Conservation (phyloP, 2,797 vertebrate genomes). For the Falco rusticolus region DNA sequence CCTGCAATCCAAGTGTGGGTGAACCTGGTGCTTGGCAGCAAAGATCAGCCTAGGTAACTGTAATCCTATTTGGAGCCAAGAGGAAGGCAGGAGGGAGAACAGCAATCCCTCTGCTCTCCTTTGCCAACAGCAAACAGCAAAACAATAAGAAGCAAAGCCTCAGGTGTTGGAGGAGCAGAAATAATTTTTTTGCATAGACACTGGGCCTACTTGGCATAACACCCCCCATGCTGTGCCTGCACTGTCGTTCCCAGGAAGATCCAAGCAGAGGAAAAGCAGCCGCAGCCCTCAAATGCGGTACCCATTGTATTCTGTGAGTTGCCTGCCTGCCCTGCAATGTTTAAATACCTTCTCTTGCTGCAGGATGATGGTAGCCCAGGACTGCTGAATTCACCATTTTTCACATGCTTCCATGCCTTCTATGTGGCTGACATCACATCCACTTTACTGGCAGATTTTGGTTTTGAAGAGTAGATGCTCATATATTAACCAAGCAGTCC, state of each 20-base stretch:
- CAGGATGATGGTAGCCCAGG: not conserved
- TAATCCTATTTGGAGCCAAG: not conserved
- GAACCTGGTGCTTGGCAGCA: not conserved
- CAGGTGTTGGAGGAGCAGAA: not conserved
- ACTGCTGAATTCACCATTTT: not conserved
- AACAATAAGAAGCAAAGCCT: not conserved
- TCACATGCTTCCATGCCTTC: rapidly evolving
- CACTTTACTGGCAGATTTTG: not conserved
- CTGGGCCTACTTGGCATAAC: not conserved
- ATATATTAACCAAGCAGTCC: not conserved
- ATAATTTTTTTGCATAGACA: not conserved
- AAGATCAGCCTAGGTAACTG: not conserved
- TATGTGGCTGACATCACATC: rapidly evolving
- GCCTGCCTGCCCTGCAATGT: not conserved
- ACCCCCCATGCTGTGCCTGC: not conserved
- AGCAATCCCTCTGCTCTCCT: not conserved
- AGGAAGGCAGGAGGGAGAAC: not conserved
- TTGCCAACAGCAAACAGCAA: not conserved
- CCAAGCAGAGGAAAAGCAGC: not conserved
- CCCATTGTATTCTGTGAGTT: not conserved
- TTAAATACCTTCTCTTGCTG: not conserved
- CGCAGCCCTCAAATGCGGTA: not conserved
- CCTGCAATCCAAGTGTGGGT: not conserved
- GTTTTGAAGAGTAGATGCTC: not conserved
- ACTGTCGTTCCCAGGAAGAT: not conserved